phyloP scores from a whole-genome alignment of 2,888 invertebrate species.

The Lathronympha strigana region DNA sequence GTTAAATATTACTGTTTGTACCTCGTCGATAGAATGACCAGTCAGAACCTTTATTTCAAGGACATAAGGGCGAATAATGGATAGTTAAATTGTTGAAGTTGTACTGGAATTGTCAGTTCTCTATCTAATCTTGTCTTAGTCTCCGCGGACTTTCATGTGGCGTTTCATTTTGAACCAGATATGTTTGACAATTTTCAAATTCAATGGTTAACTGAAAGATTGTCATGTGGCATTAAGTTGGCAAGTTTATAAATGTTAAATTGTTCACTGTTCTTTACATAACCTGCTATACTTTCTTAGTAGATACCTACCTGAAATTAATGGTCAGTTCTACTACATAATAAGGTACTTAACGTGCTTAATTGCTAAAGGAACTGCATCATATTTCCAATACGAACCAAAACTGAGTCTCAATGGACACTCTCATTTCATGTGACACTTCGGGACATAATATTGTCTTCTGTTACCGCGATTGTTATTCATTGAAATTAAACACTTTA shows the following conservation, averaged over 20 bases:
- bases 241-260: background rate
- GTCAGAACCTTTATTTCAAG: background rate
- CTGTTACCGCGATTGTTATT: too few relatives aligned
- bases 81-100: background rate
- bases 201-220: background rate
- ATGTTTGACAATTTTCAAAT: background rate
- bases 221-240: background rate
- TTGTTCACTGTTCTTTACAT: background rate
- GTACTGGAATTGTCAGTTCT: slow-evolving; percentile 16
- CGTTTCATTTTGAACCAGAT: background rate
- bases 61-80: background rate
- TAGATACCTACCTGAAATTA: too few relatives aligned
- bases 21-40: background rate
- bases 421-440: too few relatives aligned
- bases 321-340: too few relatives aligned
- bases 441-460: too few relatives aligned
- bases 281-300: too few relatives aligned
- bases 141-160: slow-evolving; percentile 1
- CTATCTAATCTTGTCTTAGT: slow-evolving; percentile 12
- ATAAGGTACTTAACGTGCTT: too few relatives aligned
- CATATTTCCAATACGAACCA: too few relatives aligned
- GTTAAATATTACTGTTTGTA: background rate
- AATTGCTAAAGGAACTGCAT: too few relatives aligned
- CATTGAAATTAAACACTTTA: too few relatives aligned
- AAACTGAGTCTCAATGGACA: too few relatives aligned